Percentiles rank a stretch among this genome's conserved stretches.
Conservation (phyloP, 2,113 vertebrate genomes). For the Phycodurus eques region DNA sequence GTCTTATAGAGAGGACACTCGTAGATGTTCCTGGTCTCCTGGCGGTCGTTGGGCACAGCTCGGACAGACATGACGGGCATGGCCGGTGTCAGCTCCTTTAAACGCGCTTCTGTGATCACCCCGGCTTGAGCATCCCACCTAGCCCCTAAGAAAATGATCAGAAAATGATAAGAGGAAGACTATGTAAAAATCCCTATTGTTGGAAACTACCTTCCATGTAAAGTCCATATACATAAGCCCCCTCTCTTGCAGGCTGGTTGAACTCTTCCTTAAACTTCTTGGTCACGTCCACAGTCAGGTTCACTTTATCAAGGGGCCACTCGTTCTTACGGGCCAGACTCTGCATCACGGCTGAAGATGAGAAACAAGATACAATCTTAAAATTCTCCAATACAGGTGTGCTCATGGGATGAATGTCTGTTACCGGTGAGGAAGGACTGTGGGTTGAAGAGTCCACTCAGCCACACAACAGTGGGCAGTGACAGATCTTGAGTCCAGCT, state of each 20-base stretch:
- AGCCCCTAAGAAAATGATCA: conserved; percentile 60
- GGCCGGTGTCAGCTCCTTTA: conserved; percentile 68
- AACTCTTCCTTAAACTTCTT: conserved; percentile 82
- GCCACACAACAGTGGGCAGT: conserved; percentile 86
- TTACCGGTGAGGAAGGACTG: conserved; percentile 97
- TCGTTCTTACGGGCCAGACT: conserved; percentile 79
- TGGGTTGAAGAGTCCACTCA: conserved; percentile 91
- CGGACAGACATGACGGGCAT: conserved; percentile 75
- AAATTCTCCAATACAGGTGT: not conserved
- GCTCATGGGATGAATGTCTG: conserved; percentile 8
- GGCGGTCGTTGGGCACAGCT: conserved; percentile 69
- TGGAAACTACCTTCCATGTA: conserved; percentile 70
- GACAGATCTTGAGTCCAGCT: conserved; percentile 81
- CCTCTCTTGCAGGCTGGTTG: conserved; percentile 74
- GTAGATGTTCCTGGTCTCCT: conserved; percentile 77
- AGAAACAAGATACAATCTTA: not conserved
- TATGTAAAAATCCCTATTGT: not conserved
- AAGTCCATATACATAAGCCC: conserved; percentile 67
- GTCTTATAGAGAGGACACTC: conserved; percentile 76
- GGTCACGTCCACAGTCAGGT: conserved; percentile 69
- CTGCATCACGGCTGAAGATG: conserved; percentile 68
- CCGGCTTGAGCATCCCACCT: conserved; percentile 74
- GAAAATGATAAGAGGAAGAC: not conserved
- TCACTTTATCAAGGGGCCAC: conserved; percentile 80
- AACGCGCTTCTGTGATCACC: conserved; percentile 65